Base-by-base conservation (phyloP, 2,888 invertebrate species). In the Brachypterus glaber region DNA sequence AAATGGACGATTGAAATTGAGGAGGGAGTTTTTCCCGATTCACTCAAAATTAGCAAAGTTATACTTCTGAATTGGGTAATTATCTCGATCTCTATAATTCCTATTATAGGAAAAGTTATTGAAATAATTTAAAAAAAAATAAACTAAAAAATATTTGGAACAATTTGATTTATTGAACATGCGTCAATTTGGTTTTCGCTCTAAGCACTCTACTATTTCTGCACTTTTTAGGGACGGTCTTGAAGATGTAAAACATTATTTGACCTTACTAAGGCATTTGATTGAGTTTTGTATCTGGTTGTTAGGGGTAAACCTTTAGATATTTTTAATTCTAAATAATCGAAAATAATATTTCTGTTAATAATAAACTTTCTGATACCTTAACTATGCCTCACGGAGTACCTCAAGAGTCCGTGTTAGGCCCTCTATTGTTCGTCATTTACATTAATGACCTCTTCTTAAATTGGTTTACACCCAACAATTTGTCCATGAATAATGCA, bases 181-280 rank as follows among this genome's bases (percentile, higher is more conserved):
- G n/a, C n/a, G n/a, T n/a, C n/a, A n/a, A n/a, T n/a, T 21, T 9
- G 21, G 21, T 21, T 21, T 21, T 21, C 21, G 21, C 9, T 21
- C 21, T 21, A 21, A 21, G 9, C 21, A 21, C 9, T 21, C 21
- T 21, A 21, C 21, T 21, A 21, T 21, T 21, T 21, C 21, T 21
- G 21, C 21, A 21, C 21, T 21, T 21, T 21, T 21, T 5, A 21
- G 21, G 21, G 21, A 21, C 21, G 21, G 5, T 21, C 5, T 21
- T 5, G 21, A 21, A 21, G 9, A 21, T 21, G 21, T 21, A 7
- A 7, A 4, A 17, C 33, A 7, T n/a, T n/a, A 21, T 33, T 17
- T 33, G 33, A 33, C 17, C 18, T 33, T n/a, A 8, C 18, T 13
- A 33, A 21, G 33, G 18, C 33, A 5, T 17, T 33, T 17, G 33